Evolutionary conservation across 1,140 invertebrate species (phyloP).

Genomic region (Drosophila simulans): DNA sequence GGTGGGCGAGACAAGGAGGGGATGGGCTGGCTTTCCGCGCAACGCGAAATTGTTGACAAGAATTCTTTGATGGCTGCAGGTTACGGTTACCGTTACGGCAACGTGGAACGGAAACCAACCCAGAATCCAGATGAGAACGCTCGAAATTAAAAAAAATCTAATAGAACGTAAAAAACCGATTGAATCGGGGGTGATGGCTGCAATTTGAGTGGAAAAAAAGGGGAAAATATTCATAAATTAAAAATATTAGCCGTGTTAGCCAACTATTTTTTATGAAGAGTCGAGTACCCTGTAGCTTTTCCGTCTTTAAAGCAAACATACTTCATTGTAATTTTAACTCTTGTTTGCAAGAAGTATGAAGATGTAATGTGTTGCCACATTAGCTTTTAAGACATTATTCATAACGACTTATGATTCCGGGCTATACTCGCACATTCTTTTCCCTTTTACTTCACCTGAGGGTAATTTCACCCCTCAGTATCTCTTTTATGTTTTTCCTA

Average conservation of each 20-base stretch:
- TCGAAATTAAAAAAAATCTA: conserved; percentile 1
- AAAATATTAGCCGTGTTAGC: background rate
- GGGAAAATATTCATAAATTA: background rate
- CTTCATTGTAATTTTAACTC: too few species aligned
- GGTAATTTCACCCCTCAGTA: conserved; percentile 12
- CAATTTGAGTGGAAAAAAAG: background rate
- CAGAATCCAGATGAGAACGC: background rate
- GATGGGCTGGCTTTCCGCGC: background rate
- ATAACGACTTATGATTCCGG: conserved; percentile 53
- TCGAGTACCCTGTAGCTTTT: background rate
- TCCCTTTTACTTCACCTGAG: conserved; percentile 49
- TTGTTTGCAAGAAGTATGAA: too few species aligned
- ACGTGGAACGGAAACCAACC: background rate
- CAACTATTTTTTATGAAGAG: background rate
- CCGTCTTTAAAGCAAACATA: background rate
- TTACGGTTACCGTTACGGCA: background rate
- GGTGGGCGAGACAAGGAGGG: background rate
- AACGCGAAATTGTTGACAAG: conserved; percentile 44
- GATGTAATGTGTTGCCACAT: conserved; percentile 40
- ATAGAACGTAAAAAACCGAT: background rate
- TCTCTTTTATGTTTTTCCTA: conserved; percentile 16
- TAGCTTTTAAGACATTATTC: conserved; percentile 61
- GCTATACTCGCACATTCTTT: background rate
- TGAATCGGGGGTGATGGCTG: background rate
- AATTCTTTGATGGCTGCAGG: conserved; percentile 21